Evolutionary conservation across 2,888 invertebrate genomes (phyloP), one percentile per base, ranked within the genome.

Genomic region (Gymnosoma rotundatum): DNA sequence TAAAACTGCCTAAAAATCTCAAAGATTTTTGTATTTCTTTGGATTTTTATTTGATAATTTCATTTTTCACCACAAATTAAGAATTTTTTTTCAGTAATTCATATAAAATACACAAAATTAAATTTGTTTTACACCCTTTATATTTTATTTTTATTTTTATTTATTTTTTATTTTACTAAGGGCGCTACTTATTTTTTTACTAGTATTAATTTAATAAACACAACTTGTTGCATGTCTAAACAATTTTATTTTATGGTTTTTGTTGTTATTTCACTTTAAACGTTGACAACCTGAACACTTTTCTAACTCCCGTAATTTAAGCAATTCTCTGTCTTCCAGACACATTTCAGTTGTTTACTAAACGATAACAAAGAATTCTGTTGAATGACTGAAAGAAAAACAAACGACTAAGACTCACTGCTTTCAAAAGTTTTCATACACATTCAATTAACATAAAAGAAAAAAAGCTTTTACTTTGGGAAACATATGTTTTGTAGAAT

Each of bases 331-430:
- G n/a, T 48, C 52, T 78, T 61, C 50, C 10, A 66, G 42, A 66
- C 64, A 70, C 58, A 72, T 70, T 63, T 64, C 32, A 61, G 42
- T 50, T 60, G 66, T 52, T 72, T 48, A 36, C 72, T 52, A 61
- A 67, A 72, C 12, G 70, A 72, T 64, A 70, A 72, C 66, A 72
- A 70, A 70, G 32, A 63, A 76, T 66, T 50, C 70, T 36, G 70
- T 60, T 60, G 70, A 16, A 42, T 48, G 63, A 63, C 56, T 64
- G 66, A 73, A 73, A 66, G 38, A 61, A 66, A 32, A 74, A 58
- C 64, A 58, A 60, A 20, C 18, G 36, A 32, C 32, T 2, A 42
- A 32, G 42, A 60, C 38, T 38, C 20, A 63, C 54, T 56, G 32
- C 42, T 36, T 32, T 14, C 1, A 50, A 82, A 72, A 56, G 61